Evolutionary conservation across 2,113 vertebrate species (phyloP), one percentile per base, ranked within the genome.

Genomic region (Hippocampus zosterae): DNA sequence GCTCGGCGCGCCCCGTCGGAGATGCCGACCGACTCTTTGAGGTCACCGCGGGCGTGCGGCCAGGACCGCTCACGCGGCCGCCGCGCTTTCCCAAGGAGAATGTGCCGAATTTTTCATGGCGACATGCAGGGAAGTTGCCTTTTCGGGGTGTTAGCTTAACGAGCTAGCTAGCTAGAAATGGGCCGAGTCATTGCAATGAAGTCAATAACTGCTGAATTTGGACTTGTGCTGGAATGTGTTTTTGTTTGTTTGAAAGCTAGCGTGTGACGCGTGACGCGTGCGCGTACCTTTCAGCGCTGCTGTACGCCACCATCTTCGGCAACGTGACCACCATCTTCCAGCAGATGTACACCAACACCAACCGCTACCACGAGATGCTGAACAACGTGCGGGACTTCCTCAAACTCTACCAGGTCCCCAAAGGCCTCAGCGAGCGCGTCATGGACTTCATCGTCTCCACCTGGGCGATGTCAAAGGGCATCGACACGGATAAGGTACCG

Each of bases 381-480:
- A 99, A 99, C 91, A 99, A 98, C 2, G 97, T 99, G 72, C 94
- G 97, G 1, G 96, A 99, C 87, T 99, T 98, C 87, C 91, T 99
- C 70, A 97, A 98, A 81, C 93, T 99, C 69, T 98, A 99, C 87
- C 97, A 99, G 91, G 96, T 99, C 79, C 97, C 97, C 18, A 96
- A 97, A 93, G 95, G 97, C 81, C 94, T 99, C 88, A 99, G 97
- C 46, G 97, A 99, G 85, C 91, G 97, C 77, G 97, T 99, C 74
- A 99, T 98, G 97, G 97, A 99, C 93, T 99, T 98, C 80, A 98
- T 99, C 37, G 97, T 99, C 57, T 99, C 97, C 55, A 98, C 97
- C 0, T 98, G 97, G 97, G 97, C 96, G 83, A 98, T 98, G 96
- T 97, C 97, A 5, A 99, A 97, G 91, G 97, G 97, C 91, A 99